These are phyloP conservation scores for Apis mellifera DNA, from an alignment of 1,140 invertebrate genomes.

Conservation along the genomic window DNA sequence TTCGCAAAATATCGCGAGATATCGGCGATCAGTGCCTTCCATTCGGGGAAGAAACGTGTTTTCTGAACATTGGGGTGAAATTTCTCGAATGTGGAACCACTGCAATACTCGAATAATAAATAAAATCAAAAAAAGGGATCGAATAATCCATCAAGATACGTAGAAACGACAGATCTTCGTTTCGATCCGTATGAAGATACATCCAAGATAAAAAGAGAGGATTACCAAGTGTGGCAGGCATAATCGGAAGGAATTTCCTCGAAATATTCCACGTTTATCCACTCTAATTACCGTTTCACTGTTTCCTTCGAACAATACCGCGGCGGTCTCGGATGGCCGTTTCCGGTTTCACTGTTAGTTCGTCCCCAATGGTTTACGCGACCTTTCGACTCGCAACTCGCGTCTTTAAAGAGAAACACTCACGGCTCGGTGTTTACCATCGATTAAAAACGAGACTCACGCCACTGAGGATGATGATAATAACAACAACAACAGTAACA, in stretches of 20 bases:
- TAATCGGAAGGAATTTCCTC: neutral
- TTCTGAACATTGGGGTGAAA: too few species aligned
- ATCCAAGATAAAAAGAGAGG: neutral
- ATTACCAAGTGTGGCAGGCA: too few species aligned
- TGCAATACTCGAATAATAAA: too few species aligned
- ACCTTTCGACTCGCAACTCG: slow-evolving; percentile 2
- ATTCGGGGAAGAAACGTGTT: too few species aligned
- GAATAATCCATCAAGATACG: too few species aligned
- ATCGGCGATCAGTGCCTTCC: too few species aligned
- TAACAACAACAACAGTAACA: neutral
- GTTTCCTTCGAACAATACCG: neutral
- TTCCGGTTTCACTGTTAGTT: slow-evolving; percentile 15
- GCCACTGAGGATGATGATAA: neutral
- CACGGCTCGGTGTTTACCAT: slow-evolving; percentile 5
- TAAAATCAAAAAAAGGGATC: too few species aligned
- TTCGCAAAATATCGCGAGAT: too few species aligned
- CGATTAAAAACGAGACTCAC: neutral
- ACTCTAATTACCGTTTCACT: slow-evolving; percentile 11
- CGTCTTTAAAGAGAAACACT: slow-evolving; percentile 57
- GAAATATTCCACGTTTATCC: neutral
- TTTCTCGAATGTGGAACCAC: too few species aligned
- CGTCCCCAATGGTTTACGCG: neutral
- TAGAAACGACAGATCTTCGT: too few species aligned
- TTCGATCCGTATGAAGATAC: neutral
- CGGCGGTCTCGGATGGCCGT: neutral